These are phyloP conservation scores for Bubalus kerabau DNA, from an alignment of 2,113 vertebrate species.

Conservation along the genomic window DNA sequence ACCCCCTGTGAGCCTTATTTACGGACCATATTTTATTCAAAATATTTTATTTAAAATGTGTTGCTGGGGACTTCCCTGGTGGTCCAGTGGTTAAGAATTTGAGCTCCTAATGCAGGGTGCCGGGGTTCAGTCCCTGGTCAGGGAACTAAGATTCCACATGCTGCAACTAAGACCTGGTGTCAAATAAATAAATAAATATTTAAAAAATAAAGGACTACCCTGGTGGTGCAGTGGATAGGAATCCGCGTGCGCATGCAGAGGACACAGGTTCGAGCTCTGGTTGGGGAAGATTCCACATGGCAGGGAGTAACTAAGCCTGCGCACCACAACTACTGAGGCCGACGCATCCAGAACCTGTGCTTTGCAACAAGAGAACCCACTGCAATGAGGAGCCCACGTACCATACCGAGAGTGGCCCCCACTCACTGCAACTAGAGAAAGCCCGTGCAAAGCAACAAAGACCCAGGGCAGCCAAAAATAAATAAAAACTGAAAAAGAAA, in stretches of 20 bases:
- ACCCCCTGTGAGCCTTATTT: neutral
- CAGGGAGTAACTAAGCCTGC: neutral
- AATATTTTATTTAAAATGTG: neutral
- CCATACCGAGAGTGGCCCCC: neutral
- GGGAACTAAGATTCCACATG: neutral
- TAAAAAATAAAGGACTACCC: neutral
- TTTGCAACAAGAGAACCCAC: neutral
- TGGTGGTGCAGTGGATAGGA: neutral
- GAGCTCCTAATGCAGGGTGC: neutral
- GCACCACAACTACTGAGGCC: neutral
- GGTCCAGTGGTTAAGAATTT: neutral
- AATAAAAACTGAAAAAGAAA: neutral
- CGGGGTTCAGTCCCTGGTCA: neutral
- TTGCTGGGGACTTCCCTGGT: neutral
- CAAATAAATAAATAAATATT: neutral
- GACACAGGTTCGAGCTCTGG: neutral
- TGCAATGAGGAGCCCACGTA: neutral
- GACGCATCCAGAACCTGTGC: neutral
- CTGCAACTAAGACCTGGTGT: neutral
- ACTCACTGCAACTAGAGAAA: neutral
- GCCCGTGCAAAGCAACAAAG: neutral
- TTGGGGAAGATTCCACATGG: neutral
- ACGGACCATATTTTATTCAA: constrained; percentile 3
- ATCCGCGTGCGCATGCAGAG: neutral
- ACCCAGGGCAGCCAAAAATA: neutral